Evolutionary conservation across 1,140 invertebrate species (phyloP), one percentile per base, ranked within the genome.

Genomic region (Drosophila lacteicornis): DNA sequence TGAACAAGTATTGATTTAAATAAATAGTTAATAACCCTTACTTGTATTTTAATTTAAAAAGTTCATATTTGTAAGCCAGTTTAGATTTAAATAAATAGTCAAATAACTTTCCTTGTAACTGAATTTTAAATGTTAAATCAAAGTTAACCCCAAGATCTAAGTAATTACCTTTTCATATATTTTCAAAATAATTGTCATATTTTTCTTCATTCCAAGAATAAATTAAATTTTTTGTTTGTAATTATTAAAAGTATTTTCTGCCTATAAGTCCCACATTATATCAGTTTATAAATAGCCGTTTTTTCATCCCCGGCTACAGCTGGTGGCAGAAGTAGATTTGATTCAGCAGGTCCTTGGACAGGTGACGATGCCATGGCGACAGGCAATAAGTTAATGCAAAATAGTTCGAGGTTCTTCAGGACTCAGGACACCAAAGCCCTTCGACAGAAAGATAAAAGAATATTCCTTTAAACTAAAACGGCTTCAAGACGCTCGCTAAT

Each of bases 381-480:
- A 43, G 53, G 61, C 73, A 77, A 60, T 77, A 68, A 77, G 74
- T 60, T 56, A 77, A 77, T 77, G 75, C 74, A 60, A 68, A 77
- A 77, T 77, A 77, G 74, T 68, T 76, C 27, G 42, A 36, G 47
- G 49, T 42, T 68, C 62, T 42, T 13, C 49, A 38, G 17, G 8
- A 56, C 30, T 46, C n/a, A n/a, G 42, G 25, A 25, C 30, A 40
- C 45, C 13, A 19, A 42, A 49, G 46, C 46, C 25, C 49, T 74
- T 45, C n/a, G 50, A 63, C 61, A 46, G 25, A 30, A 19, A 75
- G 45, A 67, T 49, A 75, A 75, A 43, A 17, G 42, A n/a, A 51
- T 38, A 38, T 55, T 40, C 45, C 27, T 56, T 71, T 45, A 45
- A 75, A 51, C 17, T 49, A 36, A 75, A 43, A 68, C 47, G 33